Percentiles rank a stretch among this genome's conserved stretches.
Evolutionary conservation across 2,113 vertebrate species (phyloP).

Genomic region (Genyomyrus donnyi): DNA sequence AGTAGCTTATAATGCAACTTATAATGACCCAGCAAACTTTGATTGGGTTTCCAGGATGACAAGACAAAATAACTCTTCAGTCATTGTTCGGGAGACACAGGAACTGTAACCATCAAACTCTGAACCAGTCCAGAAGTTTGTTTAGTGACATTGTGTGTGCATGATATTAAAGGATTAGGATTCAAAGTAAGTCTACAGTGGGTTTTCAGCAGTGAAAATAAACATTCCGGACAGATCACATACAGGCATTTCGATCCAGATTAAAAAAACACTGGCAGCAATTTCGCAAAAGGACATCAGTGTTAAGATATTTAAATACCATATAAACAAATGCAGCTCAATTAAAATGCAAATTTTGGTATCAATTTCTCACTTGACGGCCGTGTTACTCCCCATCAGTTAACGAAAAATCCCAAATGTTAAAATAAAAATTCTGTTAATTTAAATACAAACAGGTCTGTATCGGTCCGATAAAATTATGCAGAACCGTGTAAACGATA

Average conservation of each 20-base stretch:
- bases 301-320: not conserved
- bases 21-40: not conserved
- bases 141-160: not conserved
- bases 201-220: not conserved
- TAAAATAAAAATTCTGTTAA: not conserved
- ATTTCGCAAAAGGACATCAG: not conserved
- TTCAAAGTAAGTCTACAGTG: not conserved
- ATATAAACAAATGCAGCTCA: not conserved
- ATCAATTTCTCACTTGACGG: not conserved
- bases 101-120: not conserved
- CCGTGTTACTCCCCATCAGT: not conserved
- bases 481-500: not conserved
- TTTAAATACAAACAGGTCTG: not conserved
- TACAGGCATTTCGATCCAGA: not conserved
- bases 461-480: not conserved
- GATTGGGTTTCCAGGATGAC: not conserved
- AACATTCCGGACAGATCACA: not conserved
- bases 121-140: not conserved
- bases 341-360: conserved; percentile 3
- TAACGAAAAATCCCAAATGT: not conserved
- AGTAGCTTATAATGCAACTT: not conserved
- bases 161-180: not conserved
- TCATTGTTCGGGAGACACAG: not conserved
- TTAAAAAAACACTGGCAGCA: not conserved
- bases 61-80: not conserved